Conservation (phyloP, 2,113 vertebrate genomes). For the Martes martes region DNA sequence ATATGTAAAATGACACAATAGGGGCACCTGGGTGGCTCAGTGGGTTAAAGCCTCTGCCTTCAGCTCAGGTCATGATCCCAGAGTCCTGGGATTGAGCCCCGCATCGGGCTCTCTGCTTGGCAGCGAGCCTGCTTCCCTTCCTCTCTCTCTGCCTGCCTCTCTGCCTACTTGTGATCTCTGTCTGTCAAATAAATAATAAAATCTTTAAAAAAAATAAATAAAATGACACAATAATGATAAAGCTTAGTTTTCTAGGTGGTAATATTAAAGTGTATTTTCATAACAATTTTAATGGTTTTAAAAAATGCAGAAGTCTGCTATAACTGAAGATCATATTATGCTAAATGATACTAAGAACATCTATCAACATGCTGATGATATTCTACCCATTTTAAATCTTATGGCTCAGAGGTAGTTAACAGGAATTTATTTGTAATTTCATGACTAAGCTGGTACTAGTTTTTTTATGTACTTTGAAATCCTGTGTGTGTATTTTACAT, state of each 20-base stretch:
- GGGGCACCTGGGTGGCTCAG: too few relatives aligned
- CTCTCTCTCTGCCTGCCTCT: too few relatives aligned
- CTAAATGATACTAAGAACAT: background rate
- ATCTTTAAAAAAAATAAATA: background rate
- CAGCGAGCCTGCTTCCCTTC: too few relatives aligned
- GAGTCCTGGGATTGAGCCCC: too few relatives aligned
- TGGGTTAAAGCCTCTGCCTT: too few relatives aligned
- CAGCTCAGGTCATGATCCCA: too few relatives aligned
- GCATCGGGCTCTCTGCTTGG: too few relatives aligned
- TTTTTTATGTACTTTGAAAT: constrained; percentile 33
- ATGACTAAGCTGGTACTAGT: background rate
- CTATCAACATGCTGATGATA: background rate
- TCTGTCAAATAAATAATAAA: too few relatives aligned
- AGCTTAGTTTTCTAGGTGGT: background rate
- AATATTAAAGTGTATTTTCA: constrained; percentile 24
- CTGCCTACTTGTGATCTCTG: too few relatives aligned
- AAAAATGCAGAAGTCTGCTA: background rate
- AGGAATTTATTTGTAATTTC: background rate
- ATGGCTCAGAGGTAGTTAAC: background rate
- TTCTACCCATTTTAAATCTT: constrained; percentile 13
- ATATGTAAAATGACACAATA: background rate
- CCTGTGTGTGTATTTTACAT: background rate
- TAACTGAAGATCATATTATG: constrained; percentile 20
- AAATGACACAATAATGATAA: constrained; percentile 6
- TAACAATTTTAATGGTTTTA: constrained; percentile 17